Percentiles rank a stretch among this genome's conserved stretches.
Evolutionary conservation across 2,797 vertebrate species (phyloP).

Genomic region (Pristis pectinata): DNA sequence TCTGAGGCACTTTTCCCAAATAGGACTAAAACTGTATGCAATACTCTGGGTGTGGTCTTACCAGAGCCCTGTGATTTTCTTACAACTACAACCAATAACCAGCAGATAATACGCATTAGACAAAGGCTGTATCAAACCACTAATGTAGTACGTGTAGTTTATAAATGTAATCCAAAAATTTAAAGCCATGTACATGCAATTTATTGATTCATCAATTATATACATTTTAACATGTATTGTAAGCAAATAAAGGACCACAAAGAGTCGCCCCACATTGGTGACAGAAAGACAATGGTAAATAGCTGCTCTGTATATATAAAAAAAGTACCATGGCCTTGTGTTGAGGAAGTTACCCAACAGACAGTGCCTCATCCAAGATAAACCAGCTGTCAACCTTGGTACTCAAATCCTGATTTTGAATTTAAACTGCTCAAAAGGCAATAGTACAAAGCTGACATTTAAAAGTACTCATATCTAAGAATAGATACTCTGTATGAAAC

Average conservation of each 20-base stretch:
- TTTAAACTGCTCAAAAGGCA: background rate
- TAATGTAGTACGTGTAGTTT: too few relatives aligned
- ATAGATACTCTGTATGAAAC: background rate
- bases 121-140: too few relatives aligned
- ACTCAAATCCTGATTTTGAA: background rate
- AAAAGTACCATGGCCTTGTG: background rate
- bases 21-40: too few relatives aligned
- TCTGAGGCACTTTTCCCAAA: too few relatives aligned
- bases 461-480: background rate
- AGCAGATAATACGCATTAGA: too few relatives aligned
- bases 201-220: background rate
- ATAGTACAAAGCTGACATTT: background rate
- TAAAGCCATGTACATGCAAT: background rate
- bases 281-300: background rate
- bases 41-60: too few relatives aligned
- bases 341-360: background rate
- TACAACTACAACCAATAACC: too few relatives aligned
- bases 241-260: background rate
- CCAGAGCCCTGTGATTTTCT: too few relatives aligned
- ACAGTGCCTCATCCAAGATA: background rate
- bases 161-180: too few relatives aligned
- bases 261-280: background rate
- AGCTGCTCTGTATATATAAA: background rate
- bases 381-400: background rate
- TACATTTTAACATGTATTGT: background rate